These are phyloP conservation scores for Crocuta crocuta DNA, from an alignment of 2,113 vertebrate species.

Conservation along the genomic window DNA sequence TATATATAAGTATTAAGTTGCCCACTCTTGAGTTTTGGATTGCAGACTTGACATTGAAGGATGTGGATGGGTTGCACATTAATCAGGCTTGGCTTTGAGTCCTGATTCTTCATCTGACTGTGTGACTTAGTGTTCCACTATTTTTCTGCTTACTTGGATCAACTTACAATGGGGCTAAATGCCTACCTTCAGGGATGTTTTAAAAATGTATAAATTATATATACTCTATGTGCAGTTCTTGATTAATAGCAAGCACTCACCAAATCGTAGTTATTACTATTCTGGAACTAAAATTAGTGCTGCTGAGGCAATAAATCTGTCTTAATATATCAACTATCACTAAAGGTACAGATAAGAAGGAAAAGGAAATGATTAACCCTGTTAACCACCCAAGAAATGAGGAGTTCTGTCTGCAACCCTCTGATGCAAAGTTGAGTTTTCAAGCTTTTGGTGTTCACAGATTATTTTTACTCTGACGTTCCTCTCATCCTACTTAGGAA, in stretches of 20 bases:
- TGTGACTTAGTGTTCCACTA: not conserved
- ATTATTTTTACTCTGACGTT: slow-evolving; percentile 46
- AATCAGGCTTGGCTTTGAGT: not conserved
- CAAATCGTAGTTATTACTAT: not conserved
- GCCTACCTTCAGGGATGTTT: not conserved
- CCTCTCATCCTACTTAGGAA: not conserved
- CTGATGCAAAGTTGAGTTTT: slow-evolving; percentile 48
- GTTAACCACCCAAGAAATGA: slow-evolving; percentile 12
- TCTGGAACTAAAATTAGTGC: not conserved
- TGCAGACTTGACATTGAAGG: not conserved
- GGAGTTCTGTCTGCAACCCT: not conserved
- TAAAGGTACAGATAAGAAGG: not conserved
- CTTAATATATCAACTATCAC: not conserved
- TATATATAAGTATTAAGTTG: rapidly evolving
- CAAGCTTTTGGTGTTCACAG: slow-evolving; percentile 31
- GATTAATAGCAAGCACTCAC: not conserved
- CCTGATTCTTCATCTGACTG: not conserved
- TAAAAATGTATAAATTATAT: not conserved
- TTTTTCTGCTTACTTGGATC: not conserved
- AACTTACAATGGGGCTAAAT: not conserved
- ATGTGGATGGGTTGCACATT: rapidly evolving
- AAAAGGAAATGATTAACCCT: not conserved
- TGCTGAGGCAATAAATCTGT: not conserved
- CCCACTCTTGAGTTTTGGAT: not conserved
- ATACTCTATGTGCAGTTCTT: not conserved